phyloP scores from a whole-genome alignment of 53 echinoderm and acorn worm genomes.

The Apostichopus leukothele region DNA sequence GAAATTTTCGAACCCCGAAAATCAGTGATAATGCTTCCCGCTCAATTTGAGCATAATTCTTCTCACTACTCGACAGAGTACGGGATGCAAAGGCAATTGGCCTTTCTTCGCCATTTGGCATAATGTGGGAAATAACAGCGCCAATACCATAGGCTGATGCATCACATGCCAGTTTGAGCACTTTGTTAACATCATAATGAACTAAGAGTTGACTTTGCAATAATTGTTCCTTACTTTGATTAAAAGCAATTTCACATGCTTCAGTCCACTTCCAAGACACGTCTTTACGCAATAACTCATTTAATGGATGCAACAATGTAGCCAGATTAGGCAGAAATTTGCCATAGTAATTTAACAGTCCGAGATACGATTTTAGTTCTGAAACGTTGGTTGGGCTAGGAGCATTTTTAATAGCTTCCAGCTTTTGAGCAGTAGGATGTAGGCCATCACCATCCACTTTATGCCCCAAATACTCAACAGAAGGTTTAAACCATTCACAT shows the following conservation, averaged over 20 bases:
- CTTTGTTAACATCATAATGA: slow-evolving; percentile 62
- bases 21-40: slow-evolving; percentile 45
- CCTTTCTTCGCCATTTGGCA: slow-evolving; percentile 63
- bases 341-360: slow-evolving; percentile 36
- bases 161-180: slow-evolving; percentile 59
- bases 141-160: slow-evolving; percentile 59
- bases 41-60: slow-evolving; percentile 64
- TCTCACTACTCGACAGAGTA: slow-evolving; percentile 43
- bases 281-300: slow-evolving; percentile 54
- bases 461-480: slow-evolving; percentile 28
- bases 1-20: slow-evolving; percentile 50
- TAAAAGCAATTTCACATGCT: slow-evolving; percentile 55
- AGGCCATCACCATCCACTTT: neutral
- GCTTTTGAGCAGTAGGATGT: slow-evolving; percentile 20
- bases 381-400: slow-evolving; percentile 3
- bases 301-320: slow-evolving; percentile 49
- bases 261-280: slow-evolving; percentile 50
- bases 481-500: neutral
- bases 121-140: slow-evolving; percentile 63
- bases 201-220: slow-evolving; percentile 53
- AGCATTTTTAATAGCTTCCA: neutral
- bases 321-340: slow-evolving; percentile 22
- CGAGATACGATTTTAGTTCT: slow-evolving; percentile 30
- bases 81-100: slow-evolving; percentile 72
- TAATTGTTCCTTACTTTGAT: slow-evolving; percentile 50